Evolutionary conservation across 2,113 vertebrate species (phyloP), one percentile per base, ranked within the genome.

Genomic region (Orientallactaga bullata): DNA sequence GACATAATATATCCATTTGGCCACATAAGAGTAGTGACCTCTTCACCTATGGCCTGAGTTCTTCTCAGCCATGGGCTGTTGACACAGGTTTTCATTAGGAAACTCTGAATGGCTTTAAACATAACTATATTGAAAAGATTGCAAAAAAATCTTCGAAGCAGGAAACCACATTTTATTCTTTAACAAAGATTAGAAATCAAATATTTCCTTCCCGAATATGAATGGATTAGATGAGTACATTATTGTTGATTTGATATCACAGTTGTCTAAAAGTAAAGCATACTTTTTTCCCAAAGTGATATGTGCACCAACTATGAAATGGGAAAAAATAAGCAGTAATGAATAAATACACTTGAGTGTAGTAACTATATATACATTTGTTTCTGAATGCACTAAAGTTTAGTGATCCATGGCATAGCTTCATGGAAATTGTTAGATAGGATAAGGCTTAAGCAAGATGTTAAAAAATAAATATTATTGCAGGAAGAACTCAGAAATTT

Each of bases 331-430:
- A 90, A 68, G 6, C 32, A 65, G 23, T 61, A 65, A 84, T 42
- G 26, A 5, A 47, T 28, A 77, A 58, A 51, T 7, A 37, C 21
- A 51, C 72, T 77, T 83, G 35, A 42, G 4, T 71, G 86, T 93
- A n/a, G 72, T 37, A 65, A 24, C 17, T 24, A 20, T n/a, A n/a
- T 24, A 20, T n/a, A n/a, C 4, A 73, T 72, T 71, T 88, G 66
- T 47, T 82, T 95, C 63, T 60, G 23, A 65, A 35, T 71, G 9
- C 47, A 66, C 47, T 81, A 63, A 92, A 84, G 84, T 55, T 66
- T 39, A 37, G 2, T 32, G 72, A 78, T 68, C 24, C 11, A 94
- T 89, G 7, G 3, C 24, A n/a, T 37, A 58, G 78, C 68, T 81
- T 78, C 28, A 81, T 58, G 51, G 24, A 32, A 60, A 74, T 5